A percentile compares a stretch with the other conserved stretches of the same genome.
Conservation (phyloP, 2,797 vertebrate genomes). For the Lagodon rhomboides region DNA sequence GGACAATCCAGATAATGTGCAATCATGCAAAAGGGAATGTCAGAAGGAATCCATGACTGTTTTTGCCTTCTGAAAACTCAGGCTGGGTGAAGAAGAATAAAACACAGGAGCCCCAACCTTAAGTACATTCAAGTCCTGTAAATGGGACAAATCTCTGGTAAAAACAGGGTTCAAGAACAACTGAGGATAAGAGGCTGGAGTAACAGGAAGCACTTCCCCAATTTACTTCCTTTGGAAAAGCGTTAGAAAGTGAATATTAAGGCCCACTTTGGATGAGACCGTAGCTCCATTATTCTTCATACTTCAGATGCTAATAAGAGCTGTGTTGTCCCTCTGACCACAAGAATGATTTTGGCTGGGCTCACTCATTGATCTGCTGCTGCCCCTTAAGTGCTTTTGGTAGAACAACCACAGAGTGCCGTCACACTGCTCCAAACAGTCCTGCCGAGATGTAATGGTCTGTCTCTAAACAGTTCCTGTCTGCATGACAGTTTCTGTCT, state of each 20-base stretch:
- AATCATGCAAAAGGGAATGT: conserved; percentile 8
- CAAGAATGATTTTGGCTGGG: conserved; percentile 34
- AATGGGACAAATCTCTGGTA: conserved; percentile 6
- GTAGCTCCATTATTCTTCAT: conserved; percentile 19
- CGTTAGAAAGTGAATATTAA: neutral
- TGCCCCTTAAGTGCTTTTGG: conserved; percentile 48
- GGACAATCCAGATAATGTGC: neutral
- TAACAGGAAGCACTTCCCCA: neutral
- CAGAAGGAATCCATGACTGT: neutral
- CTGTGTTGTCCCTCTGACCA: conserved; percentile 38
- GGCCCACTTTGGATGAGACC: conserved; percentile 1
- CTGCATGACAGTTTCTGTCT: conserved; percentile 31
- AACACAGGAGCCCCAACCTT: conserved; percentile 1
- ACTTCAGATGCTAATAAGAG: conserved; percentile 32
- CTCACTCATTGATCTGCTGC: conserved; percentile 52
- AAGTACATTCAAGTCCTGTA: conserved; percentile 8
- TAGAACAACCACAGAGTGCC: conserved; percentile 31
- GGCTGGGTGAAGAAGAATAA: neutral
- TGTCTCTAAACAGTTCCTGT: conserved; percentile 38
- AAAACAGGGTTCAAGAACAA: conserved; percentile 12
- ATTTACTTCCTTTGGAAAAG: conserved; percentile 1
- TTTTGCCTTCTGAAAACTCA: conserved; percentile 8
- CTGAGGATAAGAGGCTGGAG: conserved; percentile 12
- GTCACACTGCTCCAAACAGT: conserved; percentile 44
- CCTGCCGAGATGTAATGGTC: conserved; percentile 48